Percentiles rank a stretch among this genome's conserved stretches.
Conservation (phyloP, 2,797 vertebrate species). For the Euthynnus affinis region DNA sequence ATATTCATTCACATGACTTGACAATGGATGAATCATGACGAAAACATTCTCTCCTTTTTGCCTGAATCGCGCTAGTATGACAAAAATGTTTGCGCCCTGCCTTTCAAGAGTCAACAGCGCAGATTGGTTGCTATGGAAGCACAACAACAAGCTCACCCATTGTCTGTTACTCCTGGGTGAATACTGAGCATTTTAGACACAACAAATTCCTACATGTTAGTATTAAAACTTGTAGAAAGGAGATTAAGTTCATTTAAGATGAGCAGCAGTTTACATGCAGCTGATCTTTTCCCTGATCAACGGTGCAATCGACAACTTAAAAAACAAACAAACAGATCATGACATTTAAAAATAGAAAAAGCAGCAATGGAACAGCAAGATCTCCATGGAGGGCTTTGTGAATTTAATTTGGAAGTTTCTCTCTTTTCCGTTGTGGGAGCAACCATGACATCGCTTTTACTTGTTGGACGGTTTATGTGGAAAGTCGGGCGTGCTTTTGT, state of each 20-base stretch:
- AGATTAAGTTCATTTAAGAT: not conserved
- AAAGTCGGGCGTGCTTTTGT: constrained; percentile 64
- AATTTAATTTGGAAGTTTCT: constrained; percentile 26
- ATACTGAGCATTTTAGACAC: not conserved
- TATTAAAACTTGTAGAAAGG: not conserved
- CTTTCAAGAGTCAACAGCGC: constrained; percentile 5
- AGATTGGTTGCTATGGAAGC: constrained; percentile 41
- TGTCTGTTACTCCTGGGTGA: not conserved
- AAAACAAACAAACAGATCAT: not conserved
- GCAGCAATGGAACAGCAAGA: constrained; percentile 6
- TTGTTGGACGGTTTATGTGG: constrained; percentile 56
- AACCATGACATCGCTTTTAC: constrained; percentile 28
- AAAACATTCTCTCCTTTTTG: not conserved
- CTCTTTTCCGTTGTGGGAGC: constrained; percentile 12
- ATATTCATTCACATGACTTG: not conserved
- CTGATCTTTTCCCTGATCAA: not conserved
- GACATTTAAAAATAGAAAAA: not conserved
- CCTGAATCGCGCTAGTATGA: constrained; percentile 20
- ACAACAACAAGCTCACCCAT: not conserved
- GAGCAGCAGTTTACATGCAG: not conserved
- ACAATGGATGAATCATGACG: constrained; percentile 13
- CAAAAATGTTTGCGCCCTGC: constrained; percentile 38
- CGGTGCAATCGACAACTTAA: not conserved
- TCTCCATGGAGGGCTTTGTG: constrained; percentile 20
- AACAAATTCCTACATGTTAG: not conserved